Evolutionary conservation across 2,888 invertebrate species (phyloP).

Genomic region (Bursaphelenchus okinawaensis): DNA sequence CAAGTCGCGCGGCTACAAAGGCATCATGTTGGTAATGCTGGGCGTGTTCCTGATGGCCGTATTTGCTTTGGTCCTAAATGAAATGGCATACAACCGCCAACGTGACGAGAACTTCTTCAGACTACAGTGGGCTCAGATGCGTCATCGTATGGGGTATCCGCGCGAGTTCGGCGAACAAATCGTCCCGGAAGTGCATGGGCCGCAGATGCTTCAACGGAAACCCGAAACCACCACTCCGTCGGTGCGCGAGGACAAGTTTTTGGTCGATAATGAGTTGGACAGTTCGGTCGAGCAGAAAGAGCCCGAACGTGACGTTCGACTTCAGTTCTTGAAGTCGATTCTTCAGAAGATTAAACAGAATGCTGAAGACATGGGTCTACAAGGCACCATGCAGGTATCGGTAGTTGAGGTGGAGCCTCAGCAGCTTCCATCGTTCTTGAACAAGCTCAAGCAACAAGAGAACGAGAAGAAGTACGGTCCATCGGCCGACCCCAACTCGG

Average conservation of each 20-base stretch:
- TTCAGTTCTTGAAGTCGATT: conserved; percentile 39
- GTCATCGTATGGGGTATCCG: conserved; percentile 44
- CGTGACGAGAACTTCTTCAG: conserved; percentile 54
- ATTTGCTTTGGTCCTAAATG: conserved; percentile 47
- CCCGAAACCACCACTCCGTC: conserved; percentile 13
- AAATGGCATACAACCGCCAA: conserved; percentile 53
- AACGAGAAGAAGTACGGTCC: conserved; percentile 1
- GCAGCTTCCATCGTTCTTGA: conserved; percentile 3
- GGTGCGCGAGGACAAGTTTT: background rate
- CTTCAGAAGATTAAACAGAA: conserved; percentile 46
- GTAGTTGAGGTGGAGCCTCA: conserved; percentile 48
- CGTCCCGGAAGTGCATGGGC: conserved; percentile 8
- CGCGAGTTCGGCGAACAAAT: conserved; percentile 14
- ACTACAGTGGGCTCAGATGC: conserved; percentile 53
- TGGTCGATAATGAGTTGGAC: background rate
- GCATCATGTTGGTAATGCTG: conserved; percentile 48
- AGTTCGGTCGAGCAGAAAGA: background rate
- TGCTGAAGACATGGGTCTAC: conserved; percentile 44
- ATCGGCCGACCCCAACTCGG: conserved; percentile 16
- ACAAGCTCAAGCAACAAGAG: conserved; percentile 1
- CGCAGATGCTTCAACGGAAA: conserved; percentile 1
- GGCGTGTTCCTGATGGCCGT: conserved; percentile 48
- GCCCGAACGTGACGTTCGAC: conserved; percentile 31
- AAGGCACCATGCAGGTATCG: conserved; percentile 51
- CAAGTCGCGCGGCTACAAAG: conserved; percentile 37